Percentiles rank a stretch among this genome's conserved stretches.
Evolutionary conservation across 2,113 vertebrate genomes (phyloP).

Genomic region (Phalacrocorax carbo): DNA sequence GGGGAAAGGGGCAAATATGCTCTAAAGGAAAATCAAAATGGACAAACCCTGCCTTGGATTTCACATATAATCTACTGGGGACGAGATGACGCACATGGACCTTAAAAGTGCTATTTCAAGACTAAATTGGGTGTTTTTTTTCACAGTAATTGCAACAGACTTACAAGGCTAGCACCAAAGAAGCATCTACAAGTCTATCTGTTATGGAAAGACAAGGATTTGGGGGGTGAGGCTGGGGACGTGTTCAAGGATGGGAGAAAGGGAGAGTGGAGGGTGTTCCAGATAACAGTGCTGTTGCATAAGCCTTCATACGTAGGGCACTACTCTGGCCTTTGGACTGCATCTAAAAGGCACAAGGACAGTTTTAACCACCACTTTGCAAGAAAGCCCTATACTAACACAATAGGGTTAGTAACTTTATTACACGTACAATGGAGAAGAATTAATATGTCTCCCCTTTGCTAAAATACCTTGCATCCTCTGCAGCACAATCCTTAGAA

Average conservation of each 20-base stretch:
- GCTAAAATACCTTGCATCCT: not conserved
- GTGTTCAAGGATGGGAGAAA: not conserved
- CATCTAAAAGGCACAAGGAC: not conserved
- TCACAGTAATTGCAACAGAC: not conserved
- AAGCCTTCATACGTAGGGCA: not conserved
- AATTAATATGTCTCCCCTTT: not conserved
- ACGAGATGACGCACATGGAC: not conserved
- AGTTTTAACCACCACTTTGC: not conserved
- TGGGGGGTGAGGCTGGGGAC: rapidly evolving
- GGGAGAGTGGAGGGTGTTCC: not conserved
- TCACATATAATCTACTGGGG: not conserved
- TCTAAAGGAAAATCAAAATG: not conserved
- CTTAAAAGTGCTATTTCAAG: not conserved
- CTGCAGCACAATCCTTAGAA: not conserved
- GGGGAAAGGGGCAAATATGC: not conserved
- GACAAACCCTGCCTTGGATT: not conserved
- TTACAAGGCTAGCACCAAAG: not conserved
- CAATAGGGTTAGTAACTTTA: not conserved
- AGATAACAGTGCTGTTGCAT: not conserved
- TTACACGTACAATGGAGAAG: not conserved
- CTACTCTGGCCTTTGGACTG: not conserved
- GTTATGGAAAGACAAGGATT: not conserved
- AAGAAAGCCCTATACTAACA: not conserved
- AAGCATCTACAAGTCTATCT: not conserved
- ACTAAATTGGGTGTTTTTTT: not conserved